A percentile compares a stretch with the other conserved stretches of the same genome.
These are phyloP conservation scores for Rousettus leschenaultii DNA, from an alignment of 2,113 vertebrate species.

Conservation along the genomic window DNA sequence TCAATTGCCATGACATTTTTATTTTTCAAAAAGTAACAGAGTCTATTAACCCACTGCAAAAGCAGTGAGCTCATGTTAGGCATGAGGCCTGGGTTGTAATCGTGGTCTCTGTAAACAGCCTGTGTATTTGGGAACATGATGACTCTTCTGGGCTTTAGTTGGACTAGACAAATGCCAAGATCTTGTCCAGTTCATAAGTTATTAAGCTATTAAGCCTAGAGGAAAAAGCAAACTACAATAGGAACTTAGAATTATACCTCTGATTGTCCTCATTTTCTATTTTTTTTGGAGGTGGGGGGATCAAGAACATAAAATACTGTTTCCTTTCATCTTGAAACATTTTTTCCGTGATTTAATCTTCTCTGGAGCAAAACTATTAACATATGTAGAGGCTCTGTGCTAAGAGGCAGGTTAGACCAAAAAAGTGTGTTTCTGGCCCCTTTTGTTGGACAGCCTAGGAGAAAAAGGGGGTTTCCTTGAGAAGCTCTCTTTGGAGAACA, in stretches of 20 bases:
- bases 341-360: not conserved
- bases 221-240: not conserved
- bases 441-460: not conserved
- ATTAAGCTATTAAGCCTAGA: not conserved
- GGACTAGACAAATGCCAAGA: not conserved
- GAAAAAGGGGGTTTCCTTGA: not conserved
- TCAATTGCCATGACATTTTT: not conserved
- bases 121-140: not conserved
- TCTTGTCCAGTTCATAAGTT: not conserved
- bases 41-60: not conserved
- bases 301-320: not conserved
- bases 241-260: not conserved
- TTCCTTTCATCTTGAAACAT: not conserved
- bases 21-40: constrained; percentile 9
- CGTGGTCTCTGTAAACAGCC: not conserved
- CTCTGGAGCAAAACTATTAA: not conserved
- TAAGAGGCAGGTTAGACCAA: not conserved
- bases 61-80: not conserved
- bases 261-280: not conserved
- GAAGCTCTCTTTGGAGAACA: not conserved
- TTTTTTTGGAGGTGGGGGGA: not conserved
- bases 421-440: not conserved
- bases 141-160: not conserved
- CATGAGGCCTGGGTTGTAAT: not conserved
- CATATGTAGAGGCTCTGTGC: not conserved